phyloP scores from a whole-genome alignment of 2,797 vertebrate genomes.

The Botia kubotai region DNA sequence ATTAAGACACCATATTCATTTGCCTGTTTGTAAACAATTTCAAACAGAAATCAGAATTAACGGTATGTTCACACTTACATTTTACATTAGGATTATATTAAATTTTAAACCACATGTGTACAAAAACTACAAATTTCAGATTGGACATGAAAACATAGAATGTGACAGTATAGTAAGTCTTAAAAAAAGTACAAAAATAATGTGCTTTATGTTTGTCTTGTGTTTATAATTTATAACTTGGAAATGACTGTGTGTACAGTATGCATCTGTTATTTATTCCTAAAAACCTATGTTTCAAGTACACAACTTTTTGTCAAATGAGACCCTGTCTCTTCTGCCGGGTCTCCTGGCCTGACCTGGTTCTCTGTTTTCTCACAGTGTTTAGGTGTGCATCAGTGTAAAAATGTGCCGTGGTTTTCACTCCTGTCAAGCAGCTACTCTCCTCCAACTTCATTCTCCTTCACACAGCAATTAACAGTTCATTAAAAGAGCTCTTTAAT shows the following conservation, averaged over 20 bases:
- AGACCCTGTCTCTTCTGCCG: too few species aligned
- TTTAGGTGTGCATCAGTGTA: conserved; percentile 15
- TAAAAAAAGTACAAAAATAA: too few species aligned
- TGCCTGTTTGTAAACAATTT: neutral
- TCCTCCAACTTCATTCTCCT: conserved; percentile 55
- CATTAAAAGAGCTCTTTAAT: conserved; percentile 67
- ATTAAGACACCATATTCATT: neutral
- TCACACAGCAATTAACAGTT: conserved; percentile 67
- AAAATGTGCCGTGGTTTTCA: conserved; percentile 7
- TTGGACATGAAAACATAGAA: neutral
- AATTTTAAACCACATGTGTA: too few species aligned
- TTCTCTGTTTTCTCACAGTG: neutral
- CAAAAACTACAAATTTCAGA: neutral
- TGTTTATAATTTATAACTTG: too few species aligned
- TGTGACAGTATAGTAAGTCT: too few species aligned
- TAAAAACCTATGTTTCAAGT: too few species aligned
- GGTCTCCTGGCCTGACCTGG: neutral
- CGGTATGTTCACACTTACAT: neutral
- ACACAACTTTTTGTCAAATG: too few species aligned
- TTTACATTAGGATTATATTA: neutral
- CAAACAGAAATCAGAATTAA: neutral
- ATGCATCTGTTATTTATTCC: too few species aligned
- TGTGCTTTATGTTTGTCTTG: too few species aligned
- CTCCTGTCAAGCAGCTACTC: conserved; percentile 51
- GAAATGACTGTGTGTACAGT: too few species aligned